phyloP scores from a whole-genome alignment of 2,888 invertebrate species.

The Tenthredo amoena region DNA sequence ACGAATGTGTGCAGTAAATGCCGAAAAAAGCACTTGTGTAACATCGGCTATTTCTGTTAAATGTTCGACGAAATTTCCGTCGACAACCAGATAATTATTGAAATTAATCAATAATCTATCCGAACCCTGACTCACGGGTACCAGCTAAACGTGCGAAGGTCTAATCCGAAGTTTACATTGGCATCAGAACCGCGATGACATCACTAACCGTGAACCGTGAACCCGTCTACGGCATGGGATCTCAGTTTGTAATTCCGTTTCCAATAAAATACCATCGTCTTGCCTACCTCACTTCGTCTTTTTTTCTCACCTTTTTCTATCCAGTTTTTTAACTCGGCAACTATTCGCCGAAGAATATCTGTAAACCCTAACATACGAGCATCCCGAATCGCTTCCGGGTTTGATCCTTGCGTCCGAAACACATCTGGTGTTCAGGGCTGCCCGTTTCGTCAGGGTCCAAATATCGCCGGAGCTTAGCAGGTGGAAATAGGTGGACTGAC shows the following conservation, averaged over 20 bases:
- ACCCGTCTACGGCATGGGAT: conserved; percentile 44
- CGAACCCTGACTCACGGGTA: conserved; percentile 25
- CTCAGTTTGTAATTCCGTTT: conserved; percentile 67
- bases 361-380: not conserved
- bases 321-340: not conserved
- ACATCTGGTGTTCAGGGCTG: conserved; percentile 20
- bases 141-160: conserved; percentile 45
- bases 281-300: not conserved
- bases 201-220: conserved; percentile 50
- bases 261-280: conserved; percentile 65
- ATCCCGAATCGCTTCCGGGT: conserved; percentile 24
- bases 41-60: not conserved
- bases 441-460: not conserved
- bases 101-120: conserved; percentile 46
- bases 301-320: not conserved
- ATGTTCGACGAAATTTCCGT: conserved; percentile 14
- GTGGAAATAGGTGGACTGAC: conserved; percentile 4
- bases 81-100: conserved; percentile 35
- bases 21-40: not conserved
- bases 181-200: conserved; percentile 30
- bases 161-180: conserved; percentile 42
- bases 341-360: not conserved
- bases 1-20: not conserved
- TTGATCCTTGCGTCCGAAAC: conserved; percentile 4
- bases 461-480: not conserved